phyloP scores from a whole-genome alignment of 1,140 invertebrate species.

The Acromyrmex echinatior region DNA sequence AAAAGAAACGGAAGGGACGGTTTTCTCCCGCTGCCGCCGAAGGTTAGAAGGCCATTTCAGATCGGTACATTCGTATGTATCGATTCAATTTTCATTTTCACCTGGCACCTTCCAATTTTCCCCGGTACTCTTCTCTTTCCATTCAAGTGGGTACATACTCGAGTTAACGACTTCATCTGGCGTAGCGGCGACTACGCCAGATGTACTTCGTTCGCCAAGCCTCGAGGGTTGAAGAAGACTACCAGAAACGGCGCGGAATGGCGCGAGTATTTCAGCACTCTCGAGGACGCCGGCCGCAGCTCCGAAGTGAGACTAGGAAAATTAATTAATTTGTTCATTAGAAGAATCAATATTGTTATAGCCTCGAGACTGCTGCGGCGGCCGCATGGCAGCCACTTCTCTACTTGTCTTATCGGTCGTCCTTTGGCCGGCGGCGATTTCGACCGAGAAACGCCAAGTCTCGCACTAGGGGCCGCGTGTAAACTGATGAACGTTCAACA shows the following conservation, averaged over 20 bases:
- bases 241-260: conserved; percentile 39
- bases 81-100: conserved; percentile 78
- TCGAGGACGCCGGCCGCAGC: conserved; percentile 29
- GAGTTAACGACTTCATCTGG: conserved; percentile 83
- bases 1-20: background rate
- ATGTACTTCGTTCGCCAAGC: conserved; percentile 34
- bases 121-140: conserved; percentile 49
- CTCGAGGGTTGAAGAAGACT: conserved; percentile 20
- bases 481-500: conserved; percentile 58
- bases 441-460: conserved; percentile 8
- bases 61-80: conserved; percentile 62
- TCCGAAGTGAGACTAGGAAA: conserved; percentile 66
- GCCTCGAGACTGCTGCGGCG: conserved; percentile 2
- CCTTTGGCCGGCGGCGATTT: conserved; percentile 61
- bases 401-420: conserved; percentile 71
- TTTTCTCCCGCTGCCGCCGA: background rate
- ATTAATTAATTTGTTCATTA: conserved; percentile 79
- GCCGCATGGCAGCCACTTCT: conserved; percentile 42
- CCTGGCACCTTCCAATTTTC: conserved; percentile 76
- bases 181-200: conserved; percentile 14
- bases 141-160: conserved; percentile 81
- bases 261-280: conserved; percentile 35
- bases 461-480: conserved; percentile 30
- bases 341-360: conserved; percentile 75
- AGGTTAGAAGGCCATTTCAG: conserved; percentile 43